Percentiles rank a stretch among this genome's conserved stretches.
Conservation (phyloP, 2,888 invertebrate genomes). For the Mythimna ferrago region DNA sequence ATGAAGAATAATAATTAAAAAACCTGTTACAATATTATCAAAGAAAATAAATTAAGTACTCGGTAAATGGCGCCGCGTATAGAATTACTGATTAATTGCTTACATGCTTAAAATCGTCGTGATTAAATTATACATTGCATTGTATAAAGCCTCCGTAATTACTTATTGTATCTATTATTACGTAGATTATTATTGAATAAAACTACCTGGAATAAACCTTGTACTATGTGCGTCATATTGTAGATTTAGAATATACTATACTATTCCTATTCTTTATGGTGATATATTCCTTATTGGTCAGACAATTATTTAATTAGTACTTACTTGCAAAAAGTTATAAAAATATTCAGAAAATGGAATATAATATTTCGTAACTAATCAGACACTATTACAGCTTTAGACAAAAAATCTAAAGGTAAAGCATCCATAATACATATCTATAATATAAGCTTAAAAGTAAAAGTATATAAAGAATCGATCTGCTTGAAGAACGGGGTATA, state of each 20-base stretch:
- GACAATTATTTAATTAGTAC: too few relatives aligned
- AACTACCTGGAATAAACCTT: conserved; percentile 5
- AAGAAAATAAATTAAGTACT: conserved; percentile 18
- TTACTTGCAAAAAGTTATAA: too few relatives aligned
- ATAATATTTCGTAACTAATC: too few relatives aligned
- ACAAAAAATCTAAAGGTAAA: too few relatives aligned
- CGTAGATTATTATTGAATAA: neutral
- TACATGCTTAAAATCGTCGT: conserved; percentile 18
- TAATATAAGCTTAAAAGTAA: too few relatives aligned
- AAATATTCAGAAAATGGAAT: too few relatives aligned
- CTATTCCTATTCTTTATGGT: too few relatives aligned
- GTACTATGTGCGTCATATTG: neutral
- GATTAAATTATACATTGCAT: conserved; percentile 15
- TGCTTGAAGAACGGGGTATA: too few relatives aligned
- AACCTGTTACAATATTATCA: conserved; percentile 8
- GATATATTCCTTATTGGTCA: neutral
- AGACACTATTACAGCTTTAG: too few relatives aligned
- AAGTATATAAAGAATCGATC: too few relatives aligned
- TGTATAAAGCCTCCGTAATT: conserved; percentile 16
- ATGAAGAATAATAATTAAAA: conserved; percentile 8
- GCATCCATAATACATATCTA: too few relatives aligned
- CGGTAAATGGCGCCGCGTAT: conserved; percentile 32
- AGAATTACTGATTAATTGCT: conserved; percentile 7
- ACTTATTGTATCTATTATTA: conserved; percentile 25
- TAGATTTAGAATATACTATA: too few relatives aligned